phyloP scores from a whole-genome alignment of 2,888 invertebrate genomes.

The Dryadula phaetusa region DNA sequence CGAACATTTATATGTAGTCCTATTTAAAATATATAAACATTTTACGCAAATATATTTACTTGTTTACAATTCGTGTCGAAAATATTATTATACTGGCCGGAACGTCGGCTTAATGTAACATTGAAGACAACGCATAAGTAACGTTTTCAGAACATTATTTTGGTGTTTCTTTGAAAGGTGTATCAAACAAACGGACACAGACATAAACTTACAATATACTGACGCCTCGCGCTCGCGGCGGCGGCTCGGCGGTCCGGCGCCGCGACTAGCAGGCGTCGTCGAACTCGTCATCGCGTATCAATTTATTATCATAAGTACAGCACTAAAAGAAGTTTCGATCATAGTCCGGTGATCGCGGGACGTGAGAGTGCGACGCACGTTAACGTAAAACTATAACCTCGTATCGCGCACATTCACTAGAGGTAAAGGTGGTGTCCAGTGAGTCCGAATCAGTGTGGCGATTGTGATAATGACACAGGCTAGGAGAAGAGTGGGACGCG shows the following conservation, averaged over 20 bases:
- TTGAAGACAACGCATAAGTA: conserved; percentile 60
- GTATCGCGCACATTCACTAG: conserved; percentile 82
- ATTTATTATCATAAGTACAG: conserved; percentile 82
- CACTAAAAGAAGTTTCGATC: conserved; percentile 80
- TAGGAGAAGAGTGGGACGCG: conserved; percentile 48
- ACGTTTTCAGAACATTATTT: conserved; percentile 58
- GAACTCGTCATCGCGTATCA: conserved; percentile 70
- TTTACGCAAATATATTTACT: conserved; percentile 51
- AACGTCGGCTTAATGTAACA: conserved; percentile 63
- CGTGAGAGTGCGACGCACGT: conserved; percentile 76
- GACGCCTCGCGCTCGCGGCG: conserved; percentile 62
- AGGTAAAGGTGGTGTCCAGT: conserved; percentile 73
- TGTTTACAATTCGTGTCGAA: conserved; percentile 62
- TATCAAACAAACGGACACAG: conserved; percentile 76
- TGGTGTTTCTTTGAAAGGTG: conserved; percentile 78
- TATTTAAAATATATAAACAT: conserved; percentile 66
- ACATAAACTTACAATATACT: conserved; percentile 76
- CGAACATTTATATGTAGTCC: conserved; percentile 56
- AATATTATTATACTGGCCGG: conserved; percentile 68
- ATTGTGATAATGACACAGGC: conserved; percentile 55
- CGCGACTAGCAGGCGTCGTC: conserved; percentile 67
- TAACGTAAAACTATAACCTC: conserved; percentile 83
- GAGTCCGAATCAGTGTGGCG: conserved; percentile 68
- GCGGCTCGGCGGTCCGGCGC: conserved; percentile 55
- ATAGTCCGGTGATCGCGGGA: conserved; percentile 70